A percentile compares a stretch with the other conserved stretches of the same genome.
Evolutionary conservation across 2,888 invertebrate species (phyloP).

Genomic region (Biston stratarius): DNA sequence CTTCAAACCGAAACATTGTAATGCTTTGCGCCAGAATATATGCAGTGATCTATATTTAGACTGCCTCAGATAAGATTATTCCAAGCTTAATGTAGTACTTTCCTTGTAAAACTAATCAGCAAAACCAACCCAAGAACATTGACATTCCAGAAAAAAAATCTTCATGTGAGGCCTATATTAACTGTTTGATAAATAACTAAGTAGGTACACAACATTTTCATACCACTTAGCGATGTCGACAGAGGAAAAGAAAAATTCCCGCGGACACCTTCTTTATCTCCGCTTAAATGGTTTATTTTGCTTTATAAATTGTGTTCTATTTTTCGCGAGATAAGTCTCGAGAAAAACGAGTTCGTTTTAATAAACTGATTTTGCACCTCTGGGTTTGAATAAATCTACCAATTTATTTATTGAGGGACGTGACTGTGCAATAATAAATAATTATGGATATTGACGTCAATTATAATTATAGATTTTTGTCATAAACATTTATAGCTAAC

Average conservation of each 20-base stretch:
- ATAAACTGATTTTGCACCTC: constrained; percentile 30
- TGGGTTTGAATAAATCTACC: constrained; percentile 43
- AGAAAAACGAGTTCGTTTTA: constrained; percentile 30
- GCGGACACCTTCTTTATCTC: constrained; percentile 14
- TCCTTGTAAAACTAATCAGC: too few species aligned
- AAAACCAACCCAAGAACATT: too few species aligned
- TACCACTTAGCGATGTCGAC: not conserved
- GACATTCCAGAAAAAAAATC: too few species aligned
- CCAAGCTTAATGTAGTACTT: too few species aligned
- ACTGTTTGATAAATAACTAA: too few species aligned
- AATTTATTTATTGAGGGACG: constrained; percentile 57
- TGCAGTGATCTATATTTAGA: too few species aligned
- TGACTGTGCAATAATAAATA: constrained; percentile 51
- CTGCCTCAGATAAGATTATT: too few species aligned
- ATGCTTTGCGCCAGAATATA: too few species aligned
- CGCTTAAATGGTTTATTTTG: constrained; percentile 19
- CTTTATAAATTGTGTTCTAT: constrained; percentile 29
- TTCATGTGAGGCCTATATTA: too few species aligned
- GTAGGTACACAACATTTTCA: not conserved
- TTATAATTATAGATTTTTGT: not conserved
- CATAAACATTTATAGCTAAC: too few species aligned
- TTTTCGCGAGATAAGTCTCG: constrained; percentile 24
- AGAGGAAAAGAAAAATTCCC: constrained; percentile 10
- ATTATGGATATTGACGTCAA: constrained; percentile 1
- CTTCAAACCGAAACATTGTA: too few species aligned